These are phyloP conservation scores for Psittacula derbiana DNA, from an alignment of 2,797 vertebrate genomes.

Conservation along the genomic window DNA sequence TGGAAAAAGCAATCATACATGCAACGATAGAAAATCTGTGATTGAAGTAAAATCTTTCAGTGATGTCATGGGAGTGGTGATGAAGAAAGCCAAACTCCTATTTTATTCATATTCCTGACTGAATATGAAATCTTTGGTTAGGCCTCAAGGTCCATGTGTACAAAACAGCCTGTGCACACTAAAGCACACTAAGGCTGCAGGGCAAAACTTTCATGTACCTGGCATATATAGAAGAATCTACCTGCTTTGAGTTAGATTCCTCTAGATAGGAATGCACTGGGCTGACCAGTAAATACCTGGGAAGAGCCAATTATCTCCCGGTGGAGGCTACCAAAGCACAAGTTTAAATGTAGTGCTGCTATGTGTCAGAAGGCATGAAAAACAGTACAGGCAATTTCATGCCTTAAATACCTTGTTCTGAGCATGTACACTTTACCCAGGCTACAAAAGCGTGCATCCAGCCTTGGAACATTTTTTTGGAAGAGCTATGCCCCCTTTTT, in stretches of 20 bases:
- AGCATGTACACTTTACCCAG: background rate
- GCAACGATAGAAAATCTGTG: background rate
- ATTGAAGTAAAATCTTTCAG: background rate
- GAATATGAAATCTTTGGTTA: background rate
- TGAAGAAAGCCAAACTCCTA: background rate
- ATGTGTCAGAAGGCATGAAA: background rate
- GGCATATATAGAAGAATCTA: background rate
- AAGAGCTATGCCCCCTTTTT: background rate
- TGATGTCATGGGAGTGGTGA: background rate
- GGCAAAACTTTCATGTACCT: background rate
- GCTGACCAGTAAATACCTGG: background rate
- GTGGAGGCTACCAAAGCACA: background rate
- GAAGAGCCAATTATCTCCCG: background rate
- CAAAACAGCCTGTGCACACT: background rate
- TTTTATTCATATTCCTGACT: background rate
- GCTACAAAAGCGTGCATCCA: background rate
- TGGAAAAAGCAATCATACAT: background rate
- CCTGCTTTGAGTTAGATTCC: background rate
- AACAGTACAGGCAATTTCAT: background rate
- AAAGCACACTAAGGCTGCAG: background rate
- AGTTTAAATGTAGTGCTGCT: background rate
- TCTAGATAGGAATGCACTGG: background rate
- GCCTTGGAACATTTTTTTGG: background rate
- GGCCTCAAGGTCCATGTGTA: background rate
- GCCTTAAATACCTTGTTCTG: background rate